Base-by-base conservation (phyloP, 2,113 vertebrate species). In the Chloropsis cyanopogon region DNA sequence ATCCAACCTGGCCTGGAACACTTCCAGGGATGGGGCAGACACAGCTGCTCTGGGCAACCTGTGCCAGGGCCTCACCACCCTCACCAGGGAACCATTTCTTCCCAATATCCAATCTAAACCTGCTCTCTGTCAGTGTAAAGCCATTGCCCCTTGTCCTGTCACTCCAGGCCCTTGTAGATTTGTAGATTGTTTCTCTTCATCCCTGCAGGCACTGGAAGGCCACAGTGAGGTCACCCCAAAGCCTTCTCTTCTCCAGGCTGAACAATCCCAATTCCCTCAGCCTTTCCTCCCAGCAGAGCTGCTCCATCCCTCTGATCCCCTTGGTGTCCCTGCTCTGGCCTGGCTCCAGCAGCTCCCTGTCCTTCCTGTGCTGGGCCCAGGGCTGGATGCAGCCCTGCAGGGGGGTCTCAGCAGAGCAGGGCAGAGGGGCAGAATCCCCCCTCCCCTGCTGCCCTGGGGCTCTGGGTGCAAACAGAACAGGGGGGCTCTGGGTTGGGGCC, bases 1-100 rank as follows among this genome's bases (percentile, higher is more conserved):
- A n/a, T 50, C 53, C 29, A n/a, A 0, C 29, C 29, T 60, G 31
- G 15, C 12, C 44, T 50, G 0, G 54, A 0, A 15, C 54, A 50
- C 37, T 59, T 0, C 9, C 42, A 81, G 52, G 52, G 7, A 39
- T 68, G 42, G 42, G 23, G 8, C 52, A 68, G 52, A 39, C 61
- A 54, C 33, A 24, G 61, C 33, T 65, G 2, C 28, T 37, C 26
- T 66, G 41, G 10, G 2, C 0, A 56, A 2, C 20, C 39, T 54
- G 49, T 54, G 61, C 76, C 61, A 44, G 60, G 19, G 5, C 15
- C 33, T 65, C 61, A 3, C 0, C 20, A 37, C 39, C 15, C 12
- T 37, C 42, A 57, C 37, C 28, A 57, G 26, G 21, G 8, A 80
- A 31, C 0, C 31, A 39, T 68, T 66, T 9, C 4, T 39, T 47